These are phyloP conservation scores for Troides oblongomaculatus DNA, from an alignment of 2,888 invertebrate species.

Conservation along the genomic window DNA sequence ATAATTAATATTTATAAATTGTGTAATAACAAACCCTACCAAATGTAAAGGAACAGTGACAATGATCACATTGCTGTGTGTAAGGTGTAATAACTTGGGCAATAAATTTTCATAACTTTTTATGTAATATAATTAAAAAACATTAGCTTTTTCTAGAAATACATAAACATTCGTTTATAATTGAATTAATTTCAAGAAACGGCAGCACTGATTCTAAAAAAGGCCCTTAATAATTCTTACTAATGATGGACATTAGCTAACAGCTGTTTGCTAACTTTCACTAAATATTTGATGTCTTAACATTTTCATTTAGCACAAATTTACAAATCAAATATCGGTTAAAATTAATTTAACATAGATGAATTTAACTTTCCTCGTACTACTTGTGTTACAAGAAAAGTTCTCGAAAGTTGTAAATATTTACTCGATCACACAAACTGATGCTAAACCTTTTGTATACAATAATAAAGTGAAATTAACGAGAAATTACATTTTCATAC, in stretches of 20 bases:
- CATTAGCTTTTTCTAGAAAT: too few relatives aligned
- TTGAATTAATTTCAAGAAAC: background rate
- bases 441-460: background rate
- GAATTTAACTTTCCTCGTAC: background rate
- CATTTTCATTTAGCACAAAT: background rate
- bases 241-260: conserved; percentile 5
- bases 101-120: too few relatives aligned
- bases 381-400: background rate
- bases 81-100: too few relatives aligned
- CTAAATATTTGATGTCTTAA: conserved; percentile 11
- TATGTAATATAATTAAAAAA: too few relatives aligned
- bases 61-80: too few relatives aligned
- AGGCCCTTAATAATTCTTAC: background rate
- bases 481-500: conserved; percentile 5
- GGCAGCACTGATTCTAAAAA: background rate
- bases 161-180: background rate
- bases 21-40: too few relatives aligned
- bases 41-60: too few relatives aligned
- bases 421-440: background rate
- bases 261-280: conserved; percentile 25
- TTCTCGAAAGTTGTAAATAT: background rate
- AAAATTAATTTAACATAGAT: background rate
- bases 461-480: conserved; percentile 6
- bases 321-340: background rate
- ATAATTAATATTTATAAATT: too few relatives aligned